phyloP scores from a whole-genome alignment of 2,113 vertebrate genomes.

The Notarius quadriscutis region DNA sequence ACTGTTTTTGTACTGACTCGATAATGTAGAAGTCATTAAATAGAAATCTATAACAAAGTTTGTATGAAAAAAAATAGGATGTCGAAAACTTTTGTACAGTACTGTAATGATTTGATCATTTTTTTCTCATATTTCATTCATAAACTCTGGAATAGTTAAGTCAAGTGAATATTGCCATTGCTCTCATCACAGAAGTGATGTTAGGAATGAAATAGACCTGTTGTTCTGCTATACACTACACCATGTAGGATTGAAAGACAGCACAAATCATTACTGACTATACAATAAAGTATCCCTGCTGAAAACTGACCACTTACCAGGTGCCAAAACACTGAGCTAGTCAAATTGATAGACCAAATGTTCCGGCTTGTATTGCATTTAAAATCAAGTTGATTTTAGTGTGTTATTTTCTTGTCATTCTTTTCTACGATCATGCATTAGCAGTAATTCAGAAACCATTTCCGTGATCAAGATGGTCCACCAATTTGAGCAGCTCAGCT shows the following conservation, averaged over 20 bases:
- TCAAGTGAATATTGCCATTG: neutral
- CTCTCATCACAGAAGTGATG: neutral
- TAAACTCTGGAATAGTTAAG: neutral
- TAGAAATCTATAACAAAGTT: too few species aligned
- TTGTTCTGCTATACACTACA: neutral
- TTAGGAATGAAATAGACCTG: neutral
- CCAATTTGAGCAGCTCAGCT: neutral
- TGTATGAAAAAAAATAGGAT: too few species aligned
- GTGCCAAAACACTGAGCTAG: neutral
- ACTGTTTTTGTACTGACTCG: too few species aligned
- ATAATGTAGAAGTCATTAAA: too few species aligned
- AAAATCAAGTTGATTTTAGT: neutral
- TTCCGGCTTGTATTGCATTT: neutral
- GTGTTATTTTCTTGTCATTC: neutral
- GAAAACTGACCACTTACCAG: neutral
- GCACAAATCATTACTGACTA: neutral
- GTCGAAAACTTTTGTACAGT: too few species aligned
- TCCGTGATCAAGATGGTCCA: too few species aligned
- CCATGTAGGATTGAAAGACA: neutral
- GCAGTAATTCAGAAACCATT: neutral
- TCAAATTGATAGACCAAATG: neutral
- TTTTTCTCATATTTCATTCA: neutral
- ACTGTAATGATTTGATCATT: neutral
- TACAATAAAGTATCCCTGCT: neutral
- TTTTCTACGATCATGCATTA: neutral